Percentiles rank a stretch among this genome's conserved stretches.
Evolutionary conservation across 2,888 invertebrate species (phyloP).

Genomic region (Conops quadrifasciatus): DNA sequence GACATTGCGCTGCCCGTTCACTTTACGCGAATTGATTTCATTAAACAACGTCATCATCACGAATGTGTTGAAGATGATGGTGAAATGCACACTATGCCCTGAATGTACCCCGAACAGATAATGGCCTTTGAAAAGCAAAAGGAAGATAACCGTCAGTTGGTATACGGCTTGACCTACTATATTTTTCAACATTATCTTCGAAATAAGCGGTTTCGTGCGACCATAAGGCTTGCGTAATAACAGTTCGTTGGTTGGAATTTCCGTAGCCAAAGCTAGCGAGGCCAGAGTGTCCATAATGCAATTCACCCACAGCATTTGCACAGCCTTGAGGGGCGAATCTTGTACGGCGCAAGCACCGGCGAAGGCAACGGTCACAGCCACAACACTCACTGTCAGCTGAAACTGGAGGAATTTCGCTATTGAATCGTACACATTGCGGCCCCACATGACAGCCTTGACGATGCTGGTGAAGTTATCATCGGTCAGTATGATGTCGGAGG

Average conservation of each 20-base stretch:
- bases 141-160: conserved; percentile 93
- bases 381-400: conserved; percentile 98
- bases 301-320: conserved; percentile 99
- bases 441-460: conserved; percentile 99
- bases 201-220: conserved; percentile 96
- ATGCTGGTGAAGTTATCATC: conserved; percentile 99
- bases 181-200: conserved; percentile 99
- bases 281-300: conserved; percentile 99
- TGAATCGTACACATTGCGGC: conserved; percentile 98
- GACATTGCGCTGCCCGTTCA: conserved; percentile 98
- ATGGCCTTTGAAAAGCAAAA: conserved; percentile 92
- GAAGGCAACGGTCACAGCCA: conserved; percentile 98
- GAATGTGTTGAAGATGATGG: conserved; percentile 99
- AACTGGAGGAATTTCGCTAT: conserved; percentile 99
- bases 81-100: conserved; percentile 95
- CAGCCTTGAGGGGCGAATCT: conserved; percentile 97
- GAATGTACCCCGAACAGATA: conserved; percentile 90
- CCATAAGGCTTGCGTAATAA: conserved; percentile 95
- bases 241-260: conserved; percentile 93
- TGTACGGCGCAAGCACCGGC: conserved; percentile 97
- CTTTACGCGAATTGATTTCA: conserved; percentile 99
- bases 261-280: conserved; percentile 95
- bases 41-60: conserved; percentile 99
- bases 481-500: conserved; percentile 98
- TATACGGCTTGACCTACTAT: conserved; percentile 97